Conservation (phyloP, 2,888 invertebrate species). For the Bellardia bayeri region DNA sequence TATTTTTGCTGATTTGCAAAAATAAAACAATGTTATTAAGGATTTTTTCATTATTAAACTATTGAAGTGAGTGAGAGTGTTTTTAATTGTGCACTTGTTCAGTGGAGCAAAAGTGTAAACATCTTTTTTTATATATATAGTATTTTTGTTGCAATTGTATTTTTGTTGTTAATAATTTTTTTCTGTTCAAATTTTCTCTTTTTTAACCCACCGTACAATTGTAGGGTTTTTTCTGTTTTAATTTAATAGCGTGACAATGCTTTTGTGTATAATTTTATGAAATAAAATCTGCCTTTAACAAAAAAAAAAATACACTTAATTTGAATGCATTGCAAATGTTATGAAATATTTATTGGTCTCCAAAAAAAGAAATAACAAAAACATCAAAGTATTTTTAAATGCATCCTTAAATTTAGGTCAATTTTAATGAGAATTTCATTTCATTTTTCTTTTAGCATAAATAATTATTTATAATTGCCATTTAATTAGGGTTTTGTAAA, state of each 20-base stretch:
- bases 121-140: no score
- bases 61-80: slow-evolving; percentile 34
- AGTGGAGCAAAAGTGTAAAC: background rate
- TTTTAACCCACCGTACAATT: slow-evolving; percentile 17
- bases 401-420: slow-evolving; percentile 70
- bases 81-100: background rate
- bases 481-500: slow-evolving; percentile 46
- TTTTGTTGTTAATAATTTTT: no score
- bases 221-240: slow-evolving; percentile 6
- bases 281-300: slow-evolving; percentile 3
- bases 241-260: slow-evolving; percentile 58
- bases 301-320: slow-evolving; percentile 48
- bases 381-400: slow-evolving; percentile 39
- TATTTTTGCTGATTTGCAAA: slow-evolving; percentile 51
- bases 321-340: slow-evolving; percentile 63
- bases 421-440: slow-evolving; percentile 67
- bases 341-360: slow-evolving; percentile 65
- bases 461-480: slow-evolving; percentile 51
- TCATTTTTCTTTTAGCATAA: slow-evolving; percentile 31
- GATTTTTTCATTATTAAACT: background rate
- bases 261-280: slow-evolving; percentile 15
- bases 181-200: background rate
- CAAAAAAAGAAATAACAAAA: background rate
- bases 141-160: no score
- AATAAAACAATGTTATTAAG: slow-evolving; percentile 44